phyloP scores from a whole-genome alignment of 2,888 invertebrate genomes.

The Watsonalla binaria region DNA sequence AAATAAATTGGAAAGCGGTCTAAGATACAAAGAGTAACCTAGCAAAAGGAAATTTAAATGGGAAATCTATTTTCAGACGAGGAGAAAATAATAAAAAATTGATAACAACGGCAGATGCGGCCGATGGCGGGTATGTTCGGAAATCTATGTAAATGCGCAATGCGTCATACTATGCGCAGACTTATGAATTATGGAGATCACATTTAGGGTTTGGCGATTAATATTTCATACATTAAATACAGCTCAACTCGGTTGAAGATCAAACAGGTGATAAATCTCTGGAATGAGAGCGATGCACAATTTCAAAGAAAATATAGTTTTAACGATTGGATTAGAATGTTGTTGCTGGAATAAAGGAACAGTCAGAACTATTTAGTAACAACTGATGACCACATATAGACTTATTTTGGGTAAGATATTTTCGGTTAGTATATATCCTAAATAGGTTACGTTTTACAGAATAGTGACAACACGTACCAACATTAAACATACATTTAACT shows the following conservation, averaged over 20 bases:
- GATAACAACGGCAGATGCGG: constrained; percentile 55
- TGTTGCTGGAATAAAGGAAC: too few relatives aligned
- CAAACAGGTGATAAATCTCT: neutral
- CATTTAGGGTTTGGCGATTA: constrained; percentile 15
- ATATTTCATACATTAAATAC: neutral
- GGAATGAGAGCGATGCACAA: too few relatives aligned
- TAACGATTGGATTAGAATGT: too few relatives aligned
- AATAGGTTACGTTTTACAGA: too few relatives aligned
- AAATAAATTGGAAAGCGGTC: neutral
- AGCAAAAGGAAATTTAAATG: constrained; percentile 18
- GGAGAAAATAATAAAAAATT: constrained; percentile 54
- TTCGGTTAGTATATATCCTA: too few relatives aligned
- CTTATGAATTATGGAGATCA: constrained; percentile 60
- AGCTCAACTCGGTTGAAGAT: neutral
- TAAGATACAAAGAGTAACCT: neutral
- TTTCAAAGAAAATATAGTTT: too few relatives aligned
- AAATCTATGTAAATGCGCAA: constrained; percentile 66
- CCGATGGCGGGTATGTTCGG: constrained; percentile 39
- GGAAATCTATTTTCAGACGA: constrained; percentile 36
- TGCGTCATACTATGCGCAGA: constrained; percentile 52
- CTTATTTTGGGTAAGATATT: too few relatives aligned
- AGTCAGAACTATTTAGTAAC: too few relatives aligned
- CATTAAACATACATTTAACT: too few relatives aligned
- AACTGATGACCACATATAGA: too few relatives aligned
- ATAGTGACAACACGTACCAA: too few relatives aligned